Evolutionary conservation across 2,113 vertebrate genomes (phyloP).

Genomic region (Cyprinus carpio): DNA sequence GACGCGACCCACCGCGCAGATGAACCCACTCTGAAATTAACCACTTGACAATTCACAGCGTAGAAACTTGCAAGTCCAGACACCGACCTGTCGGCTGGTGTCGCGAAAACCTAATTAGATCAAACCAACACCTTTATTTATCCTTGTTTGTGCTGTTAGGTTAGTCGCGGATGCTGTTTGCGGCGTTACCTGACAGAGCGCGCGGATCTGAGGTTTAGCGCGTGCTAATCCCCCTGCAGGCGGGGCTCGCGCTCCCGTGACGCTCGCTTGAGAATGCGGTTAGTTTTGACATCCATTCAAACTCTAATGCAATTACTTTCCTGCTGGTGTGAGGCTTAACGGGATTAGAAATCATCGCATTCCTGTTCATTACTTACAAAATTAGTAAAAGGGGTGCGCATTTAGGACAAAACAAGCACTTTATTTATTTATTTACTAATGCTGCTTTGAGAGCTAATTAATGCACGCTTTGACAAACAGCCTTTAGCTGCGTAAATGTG

Average conservation of each 20-base stretch:
- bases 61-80: neutral
- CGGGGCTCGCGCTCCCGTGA: slow-evolving; percentile 42
- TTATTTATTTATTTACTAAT: neutral
- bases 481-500: neutral
- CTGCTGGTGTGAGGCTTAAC: slow-evolving; percentile 13
- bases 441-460: neutral
- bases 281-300: slow-evolving; percentile 42
- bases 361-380: slow-evolving; percentile 4
- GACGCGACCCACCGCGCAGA: slow-evolving; percentile 4
- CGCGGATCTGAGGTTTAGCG: slow-evolving; percentile 31
- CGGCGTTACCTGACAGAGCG: slow-evolving; percentile 32
- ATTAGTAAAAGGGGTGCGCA: slow-evolving; percentile 12
- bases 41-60: neutral
- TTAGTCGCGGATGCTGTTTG: slow-evolving; percentile 14
- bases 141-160: neutral
- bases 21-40: neutral
- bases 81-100: neutral
- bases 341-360: slow-evolving; percentile 29
- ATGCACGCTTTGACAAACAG: neutral
- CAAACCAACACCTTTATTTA: neutral
- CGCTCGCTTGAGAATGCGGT: slow-evolving; percentile 37
- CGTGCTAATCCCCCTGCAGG: slow-evolving; percentile 33
- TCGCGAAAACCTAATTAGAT: neutral
- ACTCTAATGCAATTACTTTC: slow-evolving; percentile 41
- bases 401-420: neutral